A percentile compares a stretch with the other conserved stretches of the same genome.
These are phyloP conservation scores for Andrena trimmerana DNA, from an alignment of 2,888 invertebrate genomes.

Conservation along the genomic window DNA sequence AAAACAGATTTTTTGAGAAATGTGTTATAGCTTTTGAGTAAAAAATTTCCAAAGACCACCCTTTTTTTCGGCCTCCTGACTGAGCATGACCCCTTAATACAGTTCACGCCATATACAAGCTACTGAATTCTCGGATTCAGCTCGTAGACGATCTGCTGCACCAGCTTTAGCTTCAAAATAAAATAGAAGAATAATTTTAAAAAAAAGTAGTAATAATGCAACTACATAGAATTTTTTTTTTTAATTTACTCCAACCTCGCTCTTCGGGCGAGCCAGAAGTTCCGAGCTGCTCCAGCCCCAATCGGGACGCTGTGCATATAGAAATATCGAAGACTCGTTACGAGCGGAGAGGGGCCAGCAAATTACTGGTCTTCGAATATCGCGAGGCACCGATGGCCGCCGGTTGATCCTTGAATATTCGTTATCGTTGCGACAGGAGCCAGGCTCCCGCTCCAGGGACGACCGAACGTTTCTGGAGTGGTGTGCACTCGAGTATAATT, in stretches of 20 bases:
- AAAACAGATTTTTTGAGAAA: too few species aligned
- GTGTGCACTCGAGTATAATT: conserved; percentile 80
- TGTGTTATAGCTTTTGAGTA: too few species aligned
- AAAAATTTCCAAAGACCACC: too few species aligned
- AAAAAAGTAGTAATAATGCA: too few species aligned
- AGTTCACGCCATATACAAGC: background rate
- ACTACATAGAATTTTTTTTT: too few species aligned
- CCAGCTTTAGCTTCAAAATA: too few species aligned
- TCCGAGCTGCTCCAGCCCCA: background rate
- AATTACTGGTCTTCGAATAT: conserved; percentile 36
- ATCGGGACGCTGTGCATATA: too few species aligned
- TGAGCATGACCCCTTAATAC: too few species aligned
- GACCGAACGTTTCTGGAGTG: conserved; percentile 64
- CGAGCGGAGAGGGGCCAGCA: background rate
- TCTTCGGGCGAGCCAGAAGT: background rate
- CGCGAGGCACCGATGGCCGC: conserved; percentile 9
- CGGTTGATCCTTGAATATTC: conserved; percentile 61
- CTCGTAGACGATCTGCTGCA: background rate
- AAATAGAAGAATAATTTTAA: too few species aligned
- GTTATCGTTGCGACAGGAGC: conserved; percentile 61
- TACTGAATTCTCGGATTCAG: conserved; percentile 18
- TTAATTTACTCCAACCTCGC: too few species aligned
- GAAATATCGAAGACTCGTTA: background rate
- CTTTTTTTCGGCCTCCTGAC: too few species aligned
- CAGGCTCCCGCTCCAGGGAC: conserved; percentile 64